Evolutionary conservation across 2,888 invertebrate species (phyloP).

Genomic region (Apodemia zela): DNA sequence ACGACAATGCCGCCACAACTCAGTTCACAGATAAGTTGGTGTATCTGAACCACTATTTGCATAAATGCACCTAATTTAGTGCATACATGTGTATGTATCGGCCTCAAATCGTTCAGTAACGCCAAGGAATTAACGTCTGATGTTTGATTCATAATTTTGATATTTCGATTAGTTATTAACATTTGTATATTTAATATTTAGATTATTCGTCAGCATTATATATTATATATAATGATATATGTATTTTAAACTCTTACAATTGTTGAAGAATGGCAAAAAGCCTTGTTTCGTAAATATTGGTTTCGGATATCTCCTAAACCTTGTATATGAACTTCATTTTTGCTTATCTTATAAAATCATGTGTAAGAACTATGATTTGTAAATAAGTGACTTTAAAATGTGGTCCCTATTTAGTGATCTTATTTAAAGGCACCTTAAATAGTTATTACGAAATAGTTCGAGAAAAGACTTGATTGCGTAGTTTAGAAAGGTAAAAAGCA

Average conservation of each 20-base stretch:
- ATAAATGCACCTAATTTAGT: too few relatives aligned
- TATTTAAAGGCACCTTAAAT: slow-evolving; percentile 4
- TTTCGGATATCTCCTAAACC: too few relatives aligned
- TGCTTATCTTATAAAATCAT: neutral
- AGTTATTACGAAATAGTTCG: neutral
- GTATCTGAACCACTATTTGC: too few relatives aligned
- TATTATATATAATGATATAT: neutral
- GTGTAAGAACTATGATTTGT: neutral
- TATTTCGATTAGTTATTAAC: neutral
- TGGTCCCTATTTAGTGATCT: slow-evolving; percentile 1
- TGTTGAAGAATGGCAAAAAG: too few relatives aligned
- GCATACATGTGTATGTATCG: too few relatives aligned
- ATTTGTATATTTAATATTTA: neutral
- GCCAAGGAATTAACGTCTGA: too few relatives aligned
- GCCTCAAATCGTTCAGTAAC: too few relatives aligned
- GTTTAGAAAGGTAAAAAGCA: too few relatives aligned
- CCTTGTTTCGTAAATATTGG: too few relatives aligned
- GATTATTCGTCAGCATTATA: neutral
- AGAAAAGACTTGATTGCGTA: too few relatives aligned
- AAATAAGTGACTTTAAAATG: neutral
- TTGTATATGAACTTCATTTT: neutral
- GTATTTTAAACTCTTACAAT: neutral
- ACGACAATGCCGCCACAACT: too few relatives aligned
- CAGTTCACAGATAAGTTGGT: too few relatives aligned
- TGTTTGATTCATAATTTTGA: neutral